Evolutionary conservation across 2,113 vertebrate genomes (phyloP).

Genomic region (Nyctibius bracteatus): DNA sequence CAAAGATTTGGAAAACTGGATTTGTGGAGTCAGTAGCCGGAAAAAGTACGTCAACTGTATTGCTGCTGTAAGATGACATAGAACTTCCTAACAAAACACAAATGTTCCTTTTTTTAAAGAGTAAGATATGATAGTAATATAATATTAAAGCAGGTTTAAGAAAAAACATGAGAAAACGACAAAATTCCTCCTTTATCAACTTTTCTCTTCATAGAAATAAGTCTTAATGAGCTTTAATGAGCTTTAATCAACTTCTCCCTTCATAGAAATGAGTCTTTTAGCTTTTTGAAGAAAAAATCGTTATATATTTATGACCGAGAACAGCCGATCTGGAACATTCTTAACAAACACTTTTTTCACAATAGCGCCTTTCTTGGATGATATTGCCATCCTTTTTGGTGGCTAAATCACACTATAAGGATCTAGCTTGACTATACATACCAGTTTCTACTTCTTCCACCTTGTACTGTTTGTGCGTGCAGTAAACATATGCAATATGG

Average conservation of each 20-base stretch:
- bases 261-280: not conserved
- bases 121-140: not conserved
- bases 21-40: not conserved
- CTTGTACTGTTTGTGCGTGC: not conserved
- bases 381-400: not conserved
- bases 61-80: not conserved
- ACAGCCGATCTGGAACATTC: not conserved
- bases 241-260: not conserved
- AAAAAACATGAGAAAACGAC: not conserved
- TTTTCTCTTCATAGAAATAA: not conserved
- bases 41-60: not conserved
- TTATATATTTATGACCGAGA: not conserved
- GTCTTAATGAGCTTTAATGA: no score
- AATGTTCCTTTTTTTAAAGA: not conserved
- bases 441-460: not conserved
- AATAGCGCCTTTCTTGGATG: not conserved
- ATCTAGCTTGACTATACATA: not conserved
- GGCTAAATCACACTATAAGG: not conserved
- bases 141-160: not conserved
- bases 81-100: not conserved
- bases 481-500: not conserved
- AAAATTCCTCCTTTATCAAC: not conserved
- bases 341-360: not conserved
- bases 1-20: not conserved
- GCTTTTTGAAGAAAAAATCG: not conserved